Conservation (phyloP, 37 sponge, comb jelly and placozoan species). For the Theonella swinhoei region DNA sequence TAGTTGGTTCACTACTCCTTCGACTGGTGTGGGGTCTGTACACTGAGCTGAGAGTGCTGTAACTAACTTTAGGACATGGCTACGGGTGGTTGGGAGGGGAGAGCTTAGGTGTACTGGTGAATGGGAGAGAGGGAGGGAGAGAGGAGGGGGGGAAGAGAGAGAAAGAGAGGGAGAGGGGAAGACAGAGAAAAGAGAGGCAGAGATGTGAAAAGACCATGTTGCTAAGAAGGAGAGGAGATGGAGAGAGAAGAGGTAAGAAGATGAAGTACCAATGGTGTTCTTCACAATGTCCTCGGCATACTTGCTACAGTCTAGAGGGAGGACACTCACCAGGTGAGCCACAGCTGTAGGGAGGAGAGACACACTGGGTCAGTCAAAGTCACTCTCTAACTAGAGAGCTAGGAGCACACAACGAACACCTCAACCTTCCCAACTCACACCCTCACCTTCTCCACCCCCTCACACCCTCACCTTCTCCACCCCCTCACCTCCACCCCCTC, state of each 20-base stretch:
- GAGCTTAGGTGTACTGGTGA: constrained; percentile 48
- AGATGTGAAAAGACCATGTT: background rate
- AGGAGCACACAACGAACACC: too few relatives aligned
- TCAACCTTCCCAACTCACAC: too few relatives aligned
- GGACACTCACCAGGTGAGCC: constrained; percentile 20
- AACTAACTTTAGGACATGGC: constrained; percentile 17
- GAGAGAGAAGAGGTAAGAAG: background rate
- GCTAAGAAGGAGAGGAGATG: too few relatives aligned
- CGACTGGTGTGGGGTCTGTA: constrained; percentile 32
- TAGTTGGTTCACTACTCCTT: constrained; percentile 19
- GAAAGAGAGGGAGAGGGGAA: background rate
- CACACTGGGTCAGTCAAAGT: too few relatives aligned
- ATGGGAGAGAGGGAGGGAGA: background rate
- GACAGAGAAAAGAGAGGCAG: background rate
- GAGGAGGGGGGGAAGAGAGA: background rate
- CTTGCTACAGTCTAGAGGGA: constrained; percentile 64
- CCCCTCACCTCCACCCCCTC: too few relatives aligned
- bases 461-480: too few relatives aligned
- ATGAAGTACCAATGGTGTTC: constrained; percentile 21
- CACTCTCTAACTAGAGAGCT: too few relatives aligned
- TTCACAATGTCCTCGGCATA: constrained; percentile 51
- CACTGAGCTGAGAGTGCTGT: constrained; percentile 50
- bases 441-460: too few relatives aligned
- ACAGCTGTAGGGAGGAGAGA: constrained; percentile 54
- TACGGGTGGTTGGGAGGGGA: constrained; percentile 11